Evolutionary conservation across 2,797 vertebrate species (phyloP).

Genomic region (Sphenopsis melanotis): DNA sequence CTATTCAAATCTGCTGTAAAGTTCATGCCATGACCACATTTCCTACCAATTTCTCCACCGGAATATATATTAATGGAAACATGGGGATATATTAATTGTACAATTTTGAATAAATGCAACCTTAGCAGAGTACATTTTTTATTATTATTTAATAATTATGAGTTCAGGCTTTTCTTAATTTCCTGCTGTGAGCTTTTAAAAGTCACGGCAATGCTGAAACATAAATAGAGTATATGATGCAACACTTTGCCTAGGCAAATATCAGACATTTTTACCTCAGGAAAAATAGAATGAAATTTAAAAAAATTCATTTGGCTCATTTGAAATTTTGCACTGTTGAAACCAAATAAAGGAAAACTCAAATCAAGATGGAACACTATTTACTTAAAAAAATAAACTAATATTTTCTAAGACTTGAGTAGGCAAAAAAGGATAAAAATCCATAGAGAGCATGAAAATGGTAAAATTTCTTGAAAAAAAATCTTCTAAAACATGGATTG

Average conservation of each 20-base stretch:
- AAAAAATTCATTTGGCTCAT: background rate
- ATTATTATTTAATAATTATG: constrained; percentile 68
- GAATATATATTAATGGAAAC: constrained; percentile 61
- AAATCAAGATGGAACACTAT: background rate
- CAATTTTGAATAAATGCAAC: constrained; percentile 64
- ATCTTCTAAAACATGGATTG: background rate
- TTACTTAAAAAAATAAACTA: background rate
- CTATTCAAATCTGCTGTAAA: constrained; percentile 53
- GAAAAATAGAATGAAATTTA: background rate
- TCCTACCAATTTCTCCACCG: constrained; percentile 64
- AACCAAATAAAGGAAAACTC: background rate
- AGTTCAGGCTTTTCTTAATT: constrained; percentile 65
- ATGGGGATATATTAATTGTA: constrained; percentile 63
- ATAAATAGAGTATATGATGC: constrained; percentile 66
- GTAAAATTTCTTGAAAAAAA: background rate
- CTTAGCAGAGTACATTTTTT: constrained; percentile 58
- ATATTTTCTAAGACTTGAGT: background rate
- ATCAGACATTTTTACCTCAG: constrained; percentile 41
- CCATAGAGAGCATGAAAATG: background rate
- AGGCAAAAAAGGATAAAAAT: background rate
- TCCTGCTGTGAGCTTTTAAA: constrained; percentile 68
- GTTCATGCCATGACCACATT: constrained; percentile 62
- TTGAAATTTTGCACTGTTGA: constrained; percentile 14
- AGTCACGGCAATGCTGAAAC: constrained; percentile 48
- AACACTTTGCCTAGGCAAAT: constrained; percentile 51